Base-by-base conservation (phyloP, 2,888 invertebrate species). In the Coelinius sp. region DNA sequence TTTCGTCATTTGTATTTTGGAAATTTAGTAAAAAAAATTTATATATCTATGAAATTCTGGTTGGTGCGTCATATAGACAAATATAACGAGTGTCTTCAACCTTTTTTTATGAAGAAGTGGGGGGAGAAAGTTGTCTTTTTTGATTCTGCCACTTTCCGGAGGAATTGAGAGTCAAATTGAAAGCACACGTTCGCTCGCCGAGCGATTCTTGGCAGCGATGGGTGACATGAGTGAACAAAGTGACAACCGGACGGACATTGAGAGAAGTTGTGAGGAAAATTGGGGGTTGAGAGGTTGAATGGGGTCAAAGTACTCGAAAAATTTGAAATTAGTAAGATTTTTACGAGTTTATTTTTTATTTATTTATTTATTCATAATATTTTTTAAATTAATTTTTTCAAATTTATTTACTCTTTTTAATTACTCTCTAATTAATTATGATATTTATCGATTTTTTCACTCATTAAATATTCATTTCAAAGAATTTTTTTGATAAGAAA, bases 31-130 rank as follows among this genome's bases (percentile, higher is more conserved):
- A n/a, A n/a, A n/a, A n/a, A n/a, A n/a, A 75, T 77, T 78, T 73
- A 75, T 73, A 78, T 78, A 75, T 77, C 76, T 75, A 73, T 74
- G 22, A 67, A 77, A 79, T 75, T 77, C 72, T 75, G 66, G 46
- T 67, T 62, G 68, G 70, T 66, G 38, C 69, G 66, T 68, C 70
- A 53, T 41, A 35, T 44, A n/a, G n/a, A 67, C 44, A 71, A 64
- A 27, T 31, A 56, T 41, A 17, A 41, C 17, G 41, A 63, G 31
- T 56, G 56, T 56, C 27, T 56, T 14, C 12, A 8, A 4, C n/a
- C 2, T 25, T 25, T 25, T 53, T 25, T 53, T 27, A 14, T 52
- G 56, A 31, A 38, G 20, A 2, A 12, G n/a, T 4, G 10, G 14
- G 12, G n/a, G 27, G 10, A 1, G 41, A n/a, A 4, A 41, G 46